Evolutionary conservation across 2,797 vertebrate species (phyloP), one percentile per base, ranked within the genome.

Genomic region (Eutrigla gurnardus): DNA sequence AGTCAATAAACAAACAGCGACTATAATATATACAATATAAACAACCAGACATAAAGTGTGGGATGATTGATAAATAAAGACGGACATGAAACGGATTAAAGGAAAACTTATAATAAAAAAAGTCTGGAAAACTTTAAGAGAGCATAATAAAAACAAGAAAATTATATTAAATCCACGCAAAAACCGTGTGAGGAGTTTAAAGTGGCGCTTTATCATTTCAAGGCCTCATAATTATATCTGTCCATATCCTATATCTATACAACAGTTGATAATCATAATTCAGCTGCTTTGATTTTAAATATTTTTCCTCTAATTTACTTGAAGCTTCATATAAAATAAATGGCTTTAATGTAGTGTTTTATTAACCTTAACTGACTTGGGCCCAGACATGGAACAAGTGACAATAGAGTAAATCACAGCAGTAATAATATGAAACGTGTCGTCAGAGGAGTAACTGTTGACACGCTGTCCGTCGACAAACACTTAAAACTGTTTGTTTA

Each of bases 341-440:
- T 5, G 3, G n/a, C 25, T 32, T 49, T 12, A 6, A 65, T 39
- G 11, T 36, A 18, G 8, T 50, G 7, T 50, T 50, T n/a, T 9
- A 49, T 42, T 17, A 59, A 17, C 9, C 25, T 3, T 10, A 35
- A 65, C 35, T 37, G 5, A 40, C 18, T 7, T n/a, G 14, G 13
- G 61, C 7, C 13, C 5, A 5, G 12, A 42, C 49, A 54, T 6
- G 47, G 15, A 35, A 18, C 13, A 17, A 25, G 35, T 37, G 17
- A 74, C 5, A 40, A 42, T 43, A 13, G 4, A 46, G 35, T 47
- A 18, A 61, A 42, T 25, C 33, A 37, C 10, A 13, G 13, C 6
- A 55, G 39, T 60, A 40, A 73, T 57, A 12, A n/a, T 40, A 10
- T 32, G 52, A 43, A 65, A 14, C 14, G n/a, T 33, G 52, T 43